phyloP scores from a whole-genome alignment of 2,113 vertebrate genomes.

The Passer domesticus region DNA sequence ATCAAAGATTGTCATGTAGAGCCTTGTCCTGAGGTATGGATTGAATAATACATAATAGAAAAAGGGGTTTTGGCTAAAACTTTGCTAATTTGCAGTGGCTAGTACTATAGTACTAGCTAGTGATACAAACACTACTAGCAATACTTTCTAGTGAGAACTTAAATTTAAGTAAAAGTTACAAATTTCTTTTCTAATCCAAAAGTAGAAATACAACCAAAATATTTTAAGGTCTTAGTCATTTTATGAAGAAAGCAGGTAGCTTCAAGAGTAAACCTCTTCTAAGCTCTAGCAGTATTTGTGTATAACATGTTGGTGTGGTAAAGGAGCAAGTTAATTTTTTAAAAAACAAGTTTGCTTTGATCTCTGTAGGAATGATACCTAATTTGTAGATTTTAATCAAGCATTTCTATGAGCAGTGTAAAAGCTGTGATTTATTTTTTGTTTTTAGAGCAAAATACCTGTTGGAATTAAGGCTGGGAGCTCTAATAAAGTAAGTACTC shows the following conservation, averaged over 20 bases:
- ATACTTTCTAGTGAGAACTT: not conserved
- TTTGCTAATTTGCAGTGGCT: not conserved
- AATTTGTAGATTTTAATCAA: not conserved
- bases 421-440: not conserved
- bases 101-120: not conserved
- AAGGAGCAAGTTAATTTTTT: not conserved
- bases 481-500: constrained; percentile 89
- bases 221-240: not conserved
- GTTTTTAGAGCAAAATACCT: constrained; percentile 89
- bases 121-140: not conserved
- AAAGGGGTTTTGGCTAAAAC: not conserved
- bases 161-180: not conserved
- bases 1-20: constrained; percentile 98
- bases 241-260: not conserved
- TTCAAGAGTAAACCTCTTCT: not conserved
- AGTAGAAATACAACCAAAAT: not conserved
- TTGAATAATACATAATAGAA: not conserved
- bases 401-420: not conserved
- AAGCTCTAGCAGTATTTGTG: not conserved
- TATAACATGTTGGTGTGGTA: not conserved
- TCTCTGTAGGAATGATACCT: not conserved
- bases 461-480: constrained; percentile 94
- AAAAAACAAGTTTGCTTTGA: not conserved
- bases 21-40: constrained; percentile 92
- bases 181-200: not conserved